Conservation (phyloP, 2,797 vertebrate species). For the Clarias fuscus region DNA sequence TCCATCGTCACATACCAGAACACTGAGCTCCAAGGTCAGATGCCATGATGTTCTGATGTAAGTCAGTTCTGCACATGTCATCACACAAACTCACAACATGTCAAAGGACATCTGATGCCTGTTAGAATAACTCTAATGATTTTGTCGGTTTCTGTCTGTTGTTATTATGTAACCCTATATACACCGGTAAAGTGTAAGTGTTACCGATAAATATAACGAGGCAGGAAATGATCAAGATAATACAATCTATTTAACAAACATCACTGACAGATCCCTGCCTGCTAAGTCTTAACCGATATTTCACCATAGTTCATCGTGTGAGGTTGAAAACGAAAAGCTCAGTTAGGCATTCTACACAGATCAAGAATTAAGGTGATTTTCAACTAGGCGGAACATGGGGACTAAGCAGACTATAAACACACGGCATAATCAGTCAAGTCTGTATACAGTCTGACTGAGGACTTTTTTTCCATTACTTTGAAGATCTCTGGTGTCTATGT, state of each 20-base stretch:
- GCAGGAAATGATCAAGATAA: background rate
- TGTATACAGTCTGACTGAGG: constrained; percentile 24
- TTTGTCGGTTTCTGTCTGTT: background rate
- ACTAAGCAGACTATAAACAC: background rate
- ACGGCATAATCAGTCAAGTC: background rate
- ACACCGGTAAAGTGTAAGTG: background rate
- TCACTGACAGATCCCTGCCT: background rate
- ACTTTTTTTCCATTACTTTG: constrained; percentile 34
- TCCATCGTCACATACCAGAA: constrained; percentile 13
- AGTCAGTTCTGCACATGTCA: background rate
- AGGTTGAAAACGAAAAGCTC: constrained; percentile 4
- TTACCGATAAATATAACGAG: background rate
- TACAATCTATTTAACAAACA: background rate
- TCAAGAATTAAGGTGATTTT: background rate
- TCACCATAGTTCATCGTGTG: background rate
- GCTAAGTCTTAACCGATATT: background rate
- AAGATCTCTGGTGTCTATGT: background rate
- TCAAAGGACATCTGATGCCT: constrained; percentile 1
- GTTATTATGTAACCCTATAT: background rate
- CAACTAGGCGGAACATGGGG: background rate
- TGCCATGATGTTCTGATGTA: constrained; percentile 13
- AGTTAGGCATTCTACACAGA: background rate
- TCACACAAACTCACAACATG: constrained; percentile 2
- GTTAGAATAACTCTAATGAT: background rate
- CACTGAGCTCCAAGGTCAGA: constrained; percentile 12